Evolutionary conservation across 2,888 invertebrate species (phyloP).

Genomic region (Tineola bisselliella): DNA sequence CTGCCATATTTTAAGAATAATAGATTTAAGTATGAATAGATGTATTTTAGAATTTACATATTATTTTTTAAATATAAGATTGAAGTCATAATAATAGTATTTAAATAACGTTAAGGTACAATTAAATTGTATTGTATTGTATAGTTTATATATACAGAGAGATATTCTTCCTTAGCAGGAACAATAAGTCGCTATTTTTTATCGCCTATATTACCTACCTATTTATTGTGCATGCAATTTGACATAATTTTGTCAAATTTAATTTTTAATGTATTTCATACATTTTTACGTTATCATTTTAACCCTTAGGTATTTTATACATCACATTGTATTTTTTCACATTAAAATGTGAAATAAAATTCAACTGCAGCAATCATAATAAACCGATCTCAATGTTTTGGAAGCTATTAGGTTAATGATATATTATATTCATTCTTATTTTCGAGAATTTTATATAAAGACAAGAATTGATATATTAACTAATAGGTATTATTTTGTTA

Average conservation of each 20-base stretch:
- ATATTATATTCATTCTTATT: constrained; percentile 30
- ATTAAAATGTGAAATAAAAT: neutral
- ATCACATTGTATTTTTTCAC: neutral
- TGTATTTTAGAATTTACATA: constrained; percentile 29
- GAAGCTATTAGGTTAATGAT: constrained; percentile 61
- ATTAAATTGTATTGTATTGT: constrained; percentile 29
- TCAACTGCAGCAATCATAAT: constrained; percentile 16
- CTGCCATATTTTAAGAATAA: constrained; percentile 64
- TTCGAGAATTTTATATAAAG: constrained; percentile 32
- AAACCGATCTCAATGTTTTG: constrained; percentile 63
- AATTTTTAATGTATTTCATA: neutral
- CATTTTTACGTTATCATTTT: no score
- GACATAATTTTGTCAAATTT: neutral
- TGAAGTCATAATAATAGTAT: constrained; percentile 66
- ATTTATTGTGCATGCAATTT: neutral
- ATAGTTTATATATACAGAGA: neutral
- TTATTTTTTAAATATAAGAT: constrained; percentile 42
- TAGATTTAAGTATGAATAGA: constrained; percentile 25
- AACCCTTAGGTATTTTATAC: neutral
- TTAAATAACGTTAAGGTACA: constrained; percentile 55
- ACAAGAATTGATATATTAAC: constrained; percentile 40
- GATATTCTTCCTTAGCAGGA: neutral
- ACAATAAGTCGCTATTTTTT: constrained; percentile 4
- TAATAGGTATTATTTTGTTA: constrained; percentile 36
- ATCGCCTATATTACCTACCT: neutral